A percentile compares a stretch with the other conserved stretches of the same genome.
Evolutionary conservation across 2,888 invertebrate genomes (phyloP).

Genomic region (Nemotelus nigrinus): DNA sequence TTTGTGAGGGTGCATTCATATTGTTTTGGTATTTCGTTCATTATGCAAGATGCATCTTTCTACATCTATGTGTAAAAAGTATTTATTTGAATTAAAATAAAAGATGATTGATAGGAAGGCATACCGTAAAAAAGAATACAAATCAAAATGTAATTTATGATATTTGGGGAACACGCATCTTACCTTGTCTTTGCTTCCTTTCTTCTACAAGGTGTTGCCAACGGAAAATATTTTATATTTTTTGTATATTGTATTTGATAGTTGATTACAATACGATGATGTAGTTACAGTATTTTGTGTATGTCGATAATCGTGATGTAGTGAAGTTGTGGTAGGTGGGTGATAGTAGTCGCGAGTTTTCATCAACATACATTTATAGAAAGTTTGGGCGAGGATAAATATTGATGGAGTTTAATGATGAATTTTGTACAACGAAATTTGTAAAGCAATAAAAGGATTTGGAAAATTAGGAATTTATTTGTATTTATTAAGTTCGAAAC

Average conservation of each 20-base stretch:
- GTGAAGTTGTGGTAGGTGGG: not conserved
- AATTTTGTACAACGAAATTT: constrained; percentile 26
- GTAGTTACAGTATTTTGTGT: constrained; percentile 33
- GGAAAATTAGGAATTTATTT: too few species aligned
- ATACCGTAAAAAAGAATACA: not conserved
- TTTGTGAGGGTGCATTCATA: too few species aligned
- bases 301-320: constrained; percentile 9
- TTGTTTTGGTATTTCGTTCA: too few species aligned
- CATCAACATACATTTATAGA: constrained; percentile 18
- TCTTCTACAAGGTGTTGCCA: constrained; percentile 74
- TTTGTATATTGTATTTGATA: constrained; percentile 51
- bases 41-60: too few species aligned
- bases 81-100: not conserved
- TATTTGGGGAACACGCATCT: constrained; percentile 62
- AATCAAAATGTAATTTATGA: not conserved
- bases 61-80: too few species aligned
- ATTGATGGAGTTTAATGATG: constrained; percentile 22
- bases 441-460: not conserved
- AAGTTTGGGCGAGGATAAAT: not conserved
- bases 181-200: constrained; percentile 89
- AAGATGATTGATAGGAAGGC: not conserved
- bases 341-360: constrained; percentile 17
- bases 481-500: too few species aligned
- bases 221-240: constrained; percentile 58
- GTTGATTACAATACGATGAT: constrained; percentile 18